These are phyloP conservation scores for Orchestia grillus DNA, from an alignment of 1,140 invertebrate species.

Conservation along the genomic window DNA sequence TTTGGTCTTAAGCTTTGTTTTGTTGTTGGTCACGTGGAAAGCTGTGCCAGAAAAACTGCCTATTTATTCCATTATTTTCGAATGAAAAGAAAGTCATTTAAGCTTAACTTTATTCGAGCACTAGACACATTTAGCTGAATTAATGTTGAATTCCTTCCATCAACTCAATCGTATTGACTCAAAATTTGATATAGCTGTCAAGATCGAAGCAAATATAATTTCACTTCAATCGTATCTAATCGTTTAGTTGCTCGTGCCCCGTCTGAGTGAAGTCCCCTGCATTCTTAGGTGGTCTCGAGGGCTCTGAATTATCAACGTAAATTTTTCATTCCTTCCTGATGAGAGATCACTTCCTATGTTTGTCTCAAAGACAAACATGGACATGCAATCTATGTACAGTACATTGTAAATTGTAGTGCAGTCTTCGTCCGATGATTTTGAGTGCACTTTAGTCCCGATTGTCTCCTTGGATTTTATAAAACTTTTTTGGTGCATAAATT, in stretches of 20 bases:
- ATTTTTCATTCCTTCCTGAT: not conserved
- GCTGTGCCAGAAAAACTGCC: not conserved
- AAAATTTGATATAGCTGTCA: no score
- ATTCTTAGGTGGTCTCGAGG: no score
- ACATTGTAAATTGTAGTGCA: not conserved
- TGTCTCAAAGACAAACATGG: no score
- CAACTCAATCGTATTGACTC: no score
- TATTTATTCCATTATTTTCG: not conserved
- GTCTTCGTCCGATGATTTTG: not conserved
- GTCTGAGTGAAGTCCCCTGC: no score
- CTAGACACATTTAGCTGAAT: no score
- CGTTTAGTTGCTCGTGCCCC: no score
- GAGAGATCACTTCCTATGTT: not conserved
- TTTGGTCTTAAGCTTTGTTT: not conserved
- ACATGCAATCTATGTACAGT: not conserved
- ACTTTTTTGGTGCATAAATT: conserved; percentile 25
- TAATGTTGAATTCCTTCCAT: no score
- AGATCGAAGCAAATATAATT: no score
- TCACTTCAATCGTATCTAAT: no score
- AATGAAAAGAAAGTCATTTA: not conserved
- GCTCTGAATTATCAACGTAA: no score
- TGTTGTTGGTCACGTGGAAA: not conserved
- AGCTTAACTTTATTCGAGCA: no score
- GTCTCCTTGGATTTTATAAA: not conserved
- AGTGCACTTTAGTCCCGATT: not conserved